These are phyloP conservation scores for Isichthys henryi DNA, from an alignment of 2,113 vertebrate species.

Conservation along the genomic window DNA sequence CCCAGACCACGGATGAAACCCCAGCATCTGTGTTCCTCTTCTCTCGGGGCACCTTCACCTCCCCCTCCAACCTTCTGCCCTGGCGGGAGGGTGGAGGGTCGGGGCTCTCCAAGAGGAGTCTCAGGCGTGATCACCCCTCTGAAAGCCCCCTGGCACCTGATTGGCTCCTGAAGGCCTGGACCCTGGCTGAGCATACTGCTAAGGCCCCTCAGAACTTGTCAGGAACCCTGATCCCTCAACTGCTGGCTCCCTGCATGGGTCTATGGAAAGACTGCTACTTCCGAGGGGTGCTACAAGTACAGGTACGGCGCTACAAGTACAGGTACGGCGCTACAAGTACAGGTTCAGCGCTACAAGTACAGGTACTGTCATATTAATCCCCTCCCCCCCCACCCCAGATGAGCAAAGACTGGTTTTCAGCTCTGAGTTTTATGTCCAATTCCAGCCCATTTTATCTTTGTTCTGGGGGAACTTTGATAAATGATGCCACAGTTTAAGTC, in stretches of 20 bases:
- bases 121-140: conserved; percentile 55
- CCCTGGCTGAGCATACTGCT: conserved; percentile 26
- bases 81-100: conserved; percentile 64
- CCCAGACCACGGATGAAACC: conserved; percentile 39
- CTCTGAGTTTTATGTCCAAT: not conserved
- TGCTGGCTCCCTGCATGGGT: conserved; percentile 66
- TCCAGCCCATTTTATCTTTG: not conserved
- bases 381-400: not conserved
- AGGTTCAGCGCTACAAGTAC: conserved; percentile 77
- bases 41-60: conserved; percentile 65
- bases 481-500: not conserved
- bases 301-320: conserved; percentile 73
- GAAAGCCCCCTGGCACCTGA: conserved; percentile 67
- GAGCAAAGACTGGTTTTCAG: no score
- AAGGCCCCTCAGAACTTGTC: conserved; percentile 42
- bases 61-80: conserved; percentile 69
- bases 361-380: conserved; percentile 53
- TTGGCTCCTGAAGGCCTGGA: conserved; percentile 52
- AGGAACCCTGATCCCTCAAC: conserved; percentile 69
- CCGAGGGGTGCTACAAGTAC: conserved; percentile 69
- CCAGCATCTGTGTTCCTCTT: conserved; percentile 60
- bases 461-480: not conserved
- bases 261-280: conserved; percentile 87
- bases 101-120: conserved; percentile 52
- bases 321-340: conserved; percentile 73